phyloP scores from a whole-genome alignment of 2,888 invertebrate species.

The Orthosia cruda region DNA sequence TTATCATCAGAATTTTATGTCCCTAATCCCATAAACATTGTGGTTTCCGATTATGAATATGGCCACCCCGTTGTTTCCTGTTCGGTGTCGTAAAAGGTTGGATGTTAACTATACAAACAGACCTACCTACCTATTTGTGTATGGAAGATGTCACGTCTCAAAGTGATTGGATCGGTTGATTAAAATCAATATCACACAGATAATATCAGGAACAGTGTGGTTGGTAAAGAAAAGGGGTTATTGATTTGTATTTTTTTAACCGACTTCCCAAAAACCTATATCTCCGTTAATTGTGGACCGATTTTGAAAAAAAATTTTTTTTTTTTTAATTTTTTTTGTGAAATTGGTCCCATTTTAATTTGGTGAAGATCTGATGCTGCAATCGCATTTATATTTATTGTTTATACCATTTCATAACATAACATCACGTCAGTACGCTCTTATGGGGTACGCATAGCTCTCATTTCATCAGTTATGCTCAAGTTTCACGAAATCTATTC shows the following conservation, averaged over 20 bases:
- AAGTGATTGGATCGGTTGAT: conserved; percentile 33
- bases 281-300: no score
- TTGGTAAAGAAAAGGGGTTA: neutral
- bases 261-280: no score
- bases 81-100: conserved; percentile 50
- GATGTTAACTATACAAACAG: conserved; percentile 20
- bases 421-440: no score
- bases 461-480: no score
- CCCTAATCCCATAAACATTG: conserved; percentile 51
- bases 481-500: no score
- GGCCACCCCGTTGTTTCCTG: conserved; percentile 65
- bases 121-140: neutral
- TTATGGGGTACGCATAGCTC: no score
- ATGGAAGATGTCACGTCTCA: conserved; percentile 17
- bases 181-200: conserved; percentile 23
- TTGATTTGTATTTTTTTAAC: neutral
- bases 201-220: neutral
- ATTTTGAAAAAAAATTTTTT: no score
- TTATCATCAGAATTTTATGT: conserved; percentile 60
- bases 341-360: no score
- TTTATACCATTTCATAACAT: no score
- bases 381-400: no score
- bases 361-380: no score
- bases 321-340: no score
- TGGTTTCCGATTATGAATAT: conserved; percentile 66